Percentiles rank a stretch among this genome's conserved stretches.
phyloP scores from a whole-genome alignment of 2,888 invertebrate genomes.

The Trachelus stipa region DNA sequence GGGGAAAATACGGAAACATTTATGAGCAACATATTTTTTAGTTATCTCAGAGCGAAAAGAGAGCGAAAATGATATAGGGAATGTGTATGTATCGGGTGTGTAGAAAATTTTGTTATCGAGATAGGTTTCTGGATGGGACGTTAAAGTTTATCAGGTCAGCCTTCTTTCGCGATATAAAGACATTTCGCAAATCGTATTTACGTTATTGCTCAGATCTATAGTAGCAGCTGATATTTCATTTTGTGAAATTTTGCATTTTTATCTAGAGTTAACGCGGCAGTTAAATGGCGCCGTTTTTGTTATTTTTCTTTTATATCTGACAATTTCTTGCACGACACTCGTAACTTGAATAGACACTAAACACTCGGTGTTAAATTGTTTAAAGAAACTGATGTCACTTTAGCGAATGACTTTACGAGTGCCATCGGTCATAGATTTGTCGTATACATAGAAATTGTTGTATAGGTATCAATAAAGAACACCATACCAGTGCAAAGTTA shows the following conservation, averaged over 20 bases:
- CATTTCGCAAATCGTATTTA: slow-evolving; percentile 5
- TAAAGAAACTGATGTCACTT: neutral
- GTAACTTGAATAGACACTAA: neutral
- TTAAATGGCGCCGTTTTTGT: neutral
- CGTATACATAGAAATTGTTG: neutral
- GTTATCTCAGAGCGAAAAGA: neutral
- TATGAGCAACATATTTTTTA: neutral
- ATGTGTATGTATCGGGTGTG: neutral
- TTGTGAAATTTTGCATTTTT: neutral
- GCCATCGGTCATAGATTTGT: neutral
- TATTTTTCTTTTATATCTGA: neutral
- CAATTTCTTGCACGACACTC: neutral
- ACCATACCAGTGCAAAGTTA: neutral
- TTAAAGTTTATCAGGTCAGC: neutral
- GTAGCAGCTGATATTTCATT: neutral
- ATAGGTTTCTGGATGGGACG: neutral
- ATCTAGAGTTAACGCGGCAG: neutral
- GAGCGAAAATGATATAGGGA: neutral
- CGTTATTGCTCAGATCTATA: neutral
- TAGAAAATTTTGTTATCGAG: neutral
- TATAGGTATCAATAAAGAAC: neutral
- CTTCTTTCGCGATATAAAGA: neutral
- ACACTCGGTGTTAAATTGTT: neutral
- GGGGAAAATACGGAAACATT: neutral
- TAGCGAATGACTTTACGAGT: neutral